A percentile compares a stretch with the other conserved stretches of the same genome.
Conservation (phyloP, 2,113 vertebrate genomes). For the cat (Felis catus) region F.catus_Fca126_mat1.0 CM031423.1:14019501-14020000, state of each 20-base stretch:
- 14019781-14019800: constrained; percentile 97
- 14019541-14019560: not conserved
- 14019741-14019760: constrained; percentile 96
- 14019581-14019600: not conserved
- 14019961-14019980: not conserved
- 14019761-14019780: constrained; percentile 99
- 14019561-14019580: not conserved
- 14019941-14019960: not conserved
- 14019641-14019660: constrained; percentile 99
- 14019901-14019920: not conserved
- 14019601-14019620: not conserved
- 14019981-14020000: not conserved
- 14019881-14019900: rapidly evolving
- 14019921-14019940: not conserved
- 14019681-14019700: constrained; percentile 98
- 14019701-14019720: constrained; percentile 97
- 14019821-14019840: not conserved
- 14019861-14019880: not conserved
- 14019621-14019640: constrained; percentile 84
- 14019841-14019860: rapidly evolving
- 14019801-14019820: constrained; percentile 94
- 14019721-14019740: constrained; percentile 98
- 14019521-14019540: not conserved
- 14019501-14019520: not conserved
- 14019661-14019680: constrained; percentile 99